These are phyloP conservation scores for Papilio glaucus DNA, from an alignment of 1,140 invertebrate species.

Conservation along the genomic window DNA sequence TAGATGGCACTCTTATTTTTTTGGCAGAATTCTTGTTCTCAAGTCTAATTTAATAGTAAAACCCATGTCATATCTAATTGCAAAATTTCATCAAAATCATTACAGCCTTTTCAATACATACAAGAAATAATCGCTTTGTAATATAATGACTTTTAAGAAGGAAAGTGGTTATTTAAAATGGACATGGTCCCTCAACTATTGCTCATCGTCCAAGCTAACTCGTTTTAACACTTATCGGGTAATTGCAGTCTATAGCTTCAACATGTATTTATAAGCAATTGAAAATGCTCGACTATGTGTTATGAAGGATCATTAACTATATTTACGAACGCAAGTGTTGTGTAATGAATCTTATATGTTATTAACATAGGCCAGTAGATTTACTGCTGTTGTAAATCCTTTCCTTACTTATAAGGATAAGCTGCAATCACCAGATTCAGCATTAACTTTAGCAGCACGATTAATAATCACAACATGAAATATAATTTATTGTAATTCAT, in stretches of 20 bases:
- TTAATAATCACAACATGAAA: too few species aligned
- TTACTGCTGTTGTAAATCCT: not conserved
- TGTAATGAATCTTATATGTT: not conserved
- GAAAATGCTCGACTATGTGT: not conserved
- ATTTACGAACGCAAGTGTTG: conserved; percentile 7
- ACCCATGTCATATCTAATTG: too few species aligned
- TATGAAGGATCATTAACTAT: conserved; percentile 7
- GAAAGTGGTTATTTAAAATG: conserved; percentile 4
- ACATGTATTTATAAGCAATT: conserved; percentile 6
- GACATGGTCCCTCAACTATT: not conserved
- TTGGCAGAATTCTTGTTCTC: too few species aligned
- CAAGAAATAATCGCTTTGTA: too few species aligned
- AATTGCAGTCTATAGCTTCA: conserved; percentile 1
- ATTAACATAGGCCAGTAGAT: not conserved
- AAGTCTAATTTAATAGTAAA: too few species aligned
- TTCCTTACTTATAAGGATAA: not conserved
- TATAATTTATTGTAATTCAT: too few species aligned
- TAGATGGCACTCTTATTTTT: too few species aligned
- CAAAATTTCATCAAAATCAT: too few species aligned
- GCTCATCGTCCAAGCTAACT: not conserved
- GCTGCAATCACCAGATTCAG: not conserved
- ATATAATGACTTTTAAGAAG: not conserved
- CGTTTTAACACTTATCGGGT: conserved; percentile 2
- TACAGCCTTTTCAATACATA: too few species aligned
- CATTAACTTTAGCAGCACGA: not conserved